phyloP scores from a whole-genome alignment of 2,113 vertebrate genomes.

The Neogale vison region DNA sequence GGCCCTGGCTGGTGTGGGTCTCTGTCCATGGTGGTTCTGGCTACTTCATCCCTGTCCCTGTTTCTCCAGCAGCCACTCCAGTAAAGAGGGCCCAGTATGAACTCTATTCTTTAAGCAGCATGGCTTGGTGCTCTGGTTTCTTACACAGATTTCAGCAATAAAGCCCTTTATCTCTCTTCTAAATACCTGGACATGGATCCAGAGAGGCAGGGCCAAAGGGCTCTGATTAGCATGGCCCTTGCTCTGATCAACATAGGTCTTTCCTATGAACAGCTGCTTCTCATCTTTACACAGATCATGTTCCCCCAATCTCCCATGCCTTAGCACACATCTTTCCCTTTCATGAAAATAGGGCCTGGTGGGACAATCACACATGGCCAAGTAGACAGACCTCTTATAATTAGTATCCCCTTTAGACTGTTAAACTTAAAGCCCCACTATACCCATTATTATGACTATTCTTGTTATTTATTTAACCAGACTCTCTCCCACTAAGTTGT shows the following conservation, averaged over 20 bases:
- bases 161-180: background rate
- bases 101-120: background rate
- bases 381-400: background rate
- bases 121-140: background rate
- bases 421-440: background rate
- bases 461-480: background rate
- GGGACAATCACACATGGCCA: background rate
- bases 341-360: background rate
- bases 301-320: background rate
- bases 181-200: background rate
- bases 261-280: background rate
- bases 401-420: background rate
- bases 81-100: background rate
- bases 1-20: background rate
- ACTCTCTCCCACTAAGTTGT: background rate
- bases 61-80: background rate
- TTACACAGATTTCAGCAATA: background rate
- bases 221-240: background rate
- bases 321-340: background rate
- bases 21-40: background rate
- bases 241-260: background rate
- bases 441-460: background rate
- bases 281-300: background rate
- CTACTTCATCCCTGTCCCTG: background rate
- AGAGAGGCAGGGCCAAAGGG: background rate